A percentile compares a stretch with the other conserved stretches of the same genome.
Conservation (phyloP, 2,888 invertebrate species). For the Diplazon laetatorius region DNA sequence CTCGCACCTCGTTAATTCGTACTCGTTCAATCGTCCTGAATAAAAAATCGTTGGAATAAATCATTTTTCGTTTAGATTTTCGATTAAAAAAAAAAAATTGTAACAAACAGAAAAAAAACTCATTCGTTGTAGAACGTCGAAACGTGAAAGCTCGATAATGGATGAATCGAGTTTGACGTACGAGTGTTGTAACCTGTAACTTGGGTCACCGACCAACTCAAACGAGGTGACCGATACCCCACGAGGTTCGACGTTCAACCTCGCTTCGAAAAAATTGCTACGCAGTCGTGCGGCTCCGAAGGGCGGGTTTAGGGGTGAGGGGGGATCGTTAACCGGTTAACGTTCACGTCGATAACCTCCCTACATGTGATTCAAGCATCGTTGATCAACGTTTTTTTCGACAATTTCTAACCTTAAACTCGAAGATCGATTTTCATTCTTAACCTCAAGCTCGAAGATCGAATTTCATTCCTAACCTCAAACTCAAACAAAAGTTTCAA, state of each 20-base stretch:
- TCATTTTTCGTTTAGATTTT: slow-evolving; percentile 9
- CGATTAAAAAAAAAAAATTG: not conserved
- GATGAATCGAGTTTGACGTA: slow-evolving; percentile 14
- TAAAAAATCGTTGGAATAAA: not conserved
- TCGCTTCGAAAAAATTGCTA: slow-evolving; percentile 28
- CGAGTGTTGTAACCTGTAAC: not conserved
- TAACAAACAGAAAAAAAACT: slow-evolving; percentile 5
- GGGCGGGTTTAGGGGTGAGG: too few relatives aligned
- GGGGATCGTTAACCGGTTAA: slow-evolving; percentile 41
- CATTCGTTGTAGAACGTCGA: not conserved
- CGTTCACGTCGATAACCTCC: slow-evolving; percentile 24
- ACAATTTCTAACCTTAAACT: too few relatives aligned
- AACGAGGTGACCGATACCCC: slow-evolving; percentile 16
- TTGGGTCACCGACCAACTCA: not conserved
- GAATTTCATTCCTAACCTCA: too few relatives aligned
- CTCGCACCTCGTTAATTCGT: slow-evolving; percentile 32
- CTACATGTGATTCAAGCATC: not conserved
- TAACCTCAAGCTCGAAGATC: too few relatives aligned
- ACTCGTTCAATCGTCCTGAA: slow-evolving; percentile 27
- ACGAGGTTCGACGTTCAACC: not conserved
- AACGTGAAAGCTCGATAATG: slow-evolving; percentile 17
- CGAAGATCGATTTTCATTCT: too few relatives aligned
- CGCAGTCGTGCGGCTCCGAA: not conserved
- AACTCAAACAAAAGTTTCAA: too few relatives aligned
- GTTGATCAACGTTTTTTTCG: slow-evolving; percentile 13